phyloP scores from a whole-genome alignment of 2,113 vertebrate genomes.

The Coptodon rendalli region DNA sequence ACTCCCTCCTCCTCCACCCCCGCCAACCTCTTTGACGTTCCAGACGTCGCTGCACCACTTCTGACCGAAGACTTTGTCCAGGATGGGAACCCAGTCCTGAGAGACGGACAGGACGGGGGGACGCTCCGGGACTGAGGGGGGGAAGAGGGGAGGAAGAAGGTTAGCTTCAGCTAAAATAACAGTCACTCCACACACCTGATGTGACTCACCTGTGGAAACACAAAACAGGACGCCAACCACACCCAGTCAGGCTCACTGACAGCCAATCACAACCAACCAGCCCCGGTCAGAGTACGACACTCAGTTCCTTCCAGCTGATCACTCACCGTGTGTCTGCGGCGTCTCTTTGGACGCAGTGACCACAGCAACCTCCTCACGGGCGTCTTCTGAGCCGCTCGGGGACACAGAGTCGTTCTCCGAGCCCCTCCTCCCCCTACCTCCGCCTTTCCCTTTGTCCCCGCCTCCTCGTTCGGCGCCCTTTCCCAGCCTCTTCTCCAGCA shows the following conservation, averaged over 20 bases:
- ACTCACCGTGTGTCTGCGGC: neutral
- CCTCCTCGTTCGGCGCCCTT: neutral
- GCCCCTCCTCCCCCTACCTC: neutral
- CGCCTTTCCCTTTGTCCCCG: neutral
- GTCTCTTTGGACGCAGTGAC: neutral
- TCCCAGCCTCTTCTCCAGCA: slow-evolving; percentile 50
- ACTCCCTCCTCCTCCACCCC: neutral
- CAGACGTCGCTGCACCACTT: slow-evolving; percentile 72
- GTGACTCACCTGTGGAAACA: neutral
- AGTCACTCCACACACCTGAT: neutral
- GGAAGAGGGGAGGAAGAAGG: neutral
- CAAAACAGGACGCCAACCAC: neutral
- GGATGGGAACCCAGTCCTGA: slow-evolving; percentile 76
- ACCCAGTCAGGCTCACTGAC: neutral
- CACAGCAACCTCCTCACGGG: neutral
- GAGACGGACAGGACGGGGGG: slow-evolving; percentile 52
- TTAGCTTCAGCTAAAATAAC: neutral
- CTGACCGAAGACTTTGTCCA: slow-evolving; percentile 75
- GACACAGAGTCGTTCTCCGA: slow-evolving; percentile 43
- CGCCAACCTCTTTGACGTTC: slow-evolving; percentile 49
- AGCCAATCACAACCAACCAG: neutral
- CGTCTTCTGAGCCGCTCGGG: slow-evolving; percentile 48
- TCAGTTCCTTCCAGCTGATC: neutral
- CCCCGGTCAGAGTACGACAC: neutral
- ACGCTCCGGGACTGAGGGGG: slow-evolving; percentile 18